Base-by-base conservation (phyloP, 2,888 invertebrate species). In the Andrena bicolor region DNA sequence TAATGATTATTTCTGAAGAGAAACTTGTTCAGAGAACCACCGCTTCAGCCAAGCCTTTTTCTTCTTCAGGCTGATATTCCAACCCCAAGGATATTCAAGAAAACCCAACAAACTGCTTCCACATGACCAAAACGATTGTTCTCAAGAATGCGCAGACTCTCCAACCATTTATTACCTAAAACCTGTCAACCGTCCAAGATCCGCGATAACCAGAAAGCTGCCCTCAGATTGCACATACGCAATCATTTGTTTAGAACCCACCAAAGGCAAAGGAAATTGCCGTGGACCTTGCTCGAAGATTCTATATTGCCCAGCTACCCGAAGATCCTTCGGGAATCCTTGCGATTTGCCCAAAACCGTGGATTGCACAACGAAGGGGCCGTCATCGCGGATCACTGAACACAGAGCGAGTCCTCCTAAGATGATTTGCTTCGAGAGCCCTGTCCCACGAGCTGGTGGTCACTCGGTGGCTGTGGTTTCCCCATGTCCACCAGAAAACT, bases 321-420 rank as follows among this genome's bases (percentile, higher is more conserved):
- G 60, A 7, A 35, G n/a, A 7, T 4, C 51, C 28, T 4, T 63
- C 16, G 51, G 70, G 13, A 64, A 13, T n/a, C 20, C 53, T 5
- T n/a, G 49, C 16, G 28, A 80, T 5, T 23, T 28, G 0, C 35
- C 75, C 1, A 26, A 79, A 16, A 82, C 83, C 32, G 82, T 90
- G n/a, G 73, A 89, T 51, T 89, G 88, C 69, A 53, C 65, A 0
- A 76, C 85, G n/a, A 70, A 76, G 1, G 66, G 76, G n/a, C 76
- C 77, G 0, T 61, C 89, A 1, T 35, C 82, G 4, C 85, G 82
- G 20, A 63, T 87, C 26, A 80, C 78, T 13, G 83, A 79, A 61
- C 70, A 66, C n/a, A 20, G 8, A 1, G 2, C 26, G 58, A 35
- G 8, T 16, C 2, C 32, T 1, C 53, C 20, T 20, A 1, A 20